Base-by-base conservation (phyloP, 2,888 invertebrate species). In the Allophyes oxyacanthae region DNA sequence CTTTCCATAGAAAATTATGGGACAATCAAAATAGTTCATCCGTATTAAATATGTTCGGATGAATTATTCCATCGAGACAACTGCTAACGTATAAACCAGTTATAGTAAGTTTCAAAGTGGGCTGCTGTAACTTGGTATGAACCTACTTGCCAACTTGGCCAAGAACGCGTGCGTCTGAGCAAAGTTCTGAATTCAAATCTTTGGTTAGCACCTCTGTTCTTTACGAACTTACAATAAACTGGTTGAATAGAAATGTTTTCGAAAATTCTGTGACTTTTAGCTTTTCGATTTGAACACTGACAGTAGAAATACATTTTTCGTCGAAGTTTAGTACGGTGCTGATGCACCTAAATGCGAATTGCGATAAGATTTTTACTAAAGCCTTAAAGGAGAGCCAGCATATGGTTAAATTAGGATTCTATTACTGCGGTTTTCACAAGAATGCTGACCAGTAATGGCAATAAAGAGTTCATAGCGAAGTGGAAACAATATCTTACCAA, bases 111-210 rank as follows among this genome's bases (percentile, higher is more conserved):
- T 72, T 52, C 36, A n/a, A 54, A 56, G 56, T 59, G 42, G 42
- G 44, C 58, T 51, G 44, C n/a, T 42, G 48, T 54, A 68, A 72
- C 61, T 71, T 56, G 50, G 58, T 72, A 62, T 43, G 58, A 62
- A 62, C 25, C 38, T 51, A 64, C 68, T 72, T 51, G 14, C 45
- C 28, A 72, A 69, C 69, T 69, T 69, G 25, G 26, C 20, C 58
- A 62, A 34, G 52, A 72, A 52, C 51, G 46, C 53, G 50, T 58
- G 48, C 52, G 28, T 72, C 56, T 65, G 20, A 42, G 45, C 56
- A 32, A 61, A 70, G 56, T 68, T 65, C 28, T 54, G 51, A 65
- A 72, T 69, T 65, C 51, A 62, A 72, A 72, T 59, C 69, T 58
- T 58, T 64, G 40, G 61, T 48, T 68, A 43, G 51, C 60, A 58